phyloP scores from a whole-genome alignment of 2,113 vertebrate species.

The Tragelaphus scriptus region DNA sequence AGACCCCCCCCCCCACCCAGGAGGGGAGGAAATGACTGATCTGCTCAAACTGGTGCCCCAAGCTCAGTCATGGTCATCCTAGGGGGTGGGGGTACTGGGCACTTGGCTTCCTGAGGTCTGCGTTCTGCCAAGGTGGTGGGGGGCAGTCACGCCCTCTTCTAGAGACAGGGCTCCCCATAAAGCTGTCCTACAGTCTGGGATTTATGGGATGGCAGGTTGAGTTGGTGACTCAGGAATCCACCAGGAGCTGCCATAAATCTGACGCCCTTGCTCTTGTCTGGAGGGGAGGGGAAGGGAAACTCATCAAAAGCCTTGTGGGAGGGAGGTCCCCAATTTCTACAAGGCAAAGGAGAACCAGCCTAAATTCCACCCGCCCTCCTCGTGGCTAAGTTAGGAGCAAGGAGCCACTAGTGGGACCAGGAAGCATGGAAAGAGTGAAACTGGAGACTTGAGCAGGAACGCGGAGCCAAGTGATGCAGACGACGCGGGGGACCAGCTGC shows the following conservation, averaged over 20 bases:
- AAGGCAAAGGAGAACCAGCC: not conserved
- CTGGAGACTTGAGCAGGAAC: not conserved
- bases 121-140: not conserved
- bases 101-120: not conserved
- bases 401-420: not conserved
- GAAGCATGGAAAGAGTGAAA: not conserved
- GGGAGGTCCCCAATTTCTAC: not conserved
- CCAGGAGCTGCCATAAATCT: not conserved
- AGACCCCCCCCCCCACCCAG: not conserved
- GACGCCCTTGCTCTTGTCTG: not conserved
- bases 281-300: not conserved
- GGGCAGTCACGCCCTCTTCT: not conserved
- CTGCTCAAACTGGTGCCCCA: not conserved
- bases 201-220: not conserved
- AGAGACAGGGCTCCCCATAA: conserved; percentile 14
- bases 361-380: not conserved
- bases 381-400: not conserved
- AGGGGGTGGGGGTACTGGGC: fast-evolving
- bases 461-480: not conserved
- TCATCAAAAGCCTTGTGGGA: not conserved
- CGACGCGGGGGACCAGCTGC: not conserved
- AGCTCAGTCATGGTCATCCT: not conserved
- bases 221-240: not conserved
- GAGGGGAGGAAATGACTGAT: not conserved
- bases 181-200: not conserved